A percentile compares a stretch with the other conserved stretches of the same genome.
These are phyloP conservation scores for Proctacanthus coquilletti DNA, from an alignment of 1,140 invertebrate species.

Conservation along the genomic window DNA sequence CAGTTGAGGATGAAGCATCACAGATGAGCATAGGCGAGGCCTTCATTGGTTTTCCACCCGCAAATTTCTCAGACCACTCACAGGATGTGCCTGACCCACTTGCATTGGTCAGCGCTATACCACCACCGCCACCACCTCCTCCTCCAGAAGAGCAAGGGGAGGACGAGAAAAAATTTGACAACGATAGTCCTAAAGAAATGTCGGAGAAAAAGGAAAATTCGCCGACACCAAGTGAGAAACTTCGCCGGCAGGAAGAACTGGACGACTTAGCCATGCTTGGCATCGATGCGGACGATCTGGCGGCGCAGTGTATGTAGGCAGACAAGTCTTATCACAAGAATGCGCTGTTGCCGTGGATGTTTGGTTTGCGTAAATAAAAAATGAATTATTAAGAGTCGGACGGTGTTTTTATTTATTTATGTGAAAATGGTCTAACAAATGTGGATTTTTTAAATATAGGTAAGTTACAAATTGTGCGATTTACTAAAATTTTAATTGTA, in stretches of 20 bases:
- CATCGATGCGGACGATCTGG: slow-evolving; percentile 50
- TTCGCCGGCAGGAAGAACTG: slow-evolving; percentile 34
- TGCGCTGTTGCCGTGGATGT: no score
- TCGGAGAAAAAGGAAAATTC: not conserved
- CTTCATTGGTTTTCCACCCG: not conserved
- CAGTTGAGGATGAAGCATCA: slow-evolving; percentile 13
- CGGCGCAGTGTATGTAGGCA: slow-evolving; percentile 34
- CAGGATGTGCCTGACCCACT: slow-evolving; percentile 6
- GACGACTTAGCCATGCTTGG: slow-evolving; percentile 53
- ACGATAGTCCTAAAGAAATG: slow-evolving; percentile 2
- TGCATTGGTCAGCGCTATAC: slow-evolving; percentile 7
- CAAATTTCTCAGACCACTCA: not conserved
- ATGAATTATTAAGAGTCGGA: no score
- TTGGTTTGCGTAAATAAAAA: no score
- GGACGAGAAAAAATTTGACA: not conserved
- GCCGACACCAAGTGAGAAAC: slow-evolving; percentile 14
- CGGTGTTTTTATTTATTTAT: no score
- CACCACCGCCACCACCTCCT: slow-evolving; percentile 15
- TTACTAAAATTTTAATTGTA: no score
- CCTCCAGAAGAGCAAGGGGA: not conserved
- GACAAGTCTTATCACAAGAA: no score
- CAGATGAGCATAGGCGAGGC: slow-evolving; percentile 2
- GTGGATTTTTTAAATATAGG: no score
- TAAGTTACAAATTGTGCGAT: no score
- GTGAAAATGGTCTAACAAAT: no score